Conservation (phyloP, 2,797 vertebrate species). For the Tokudaia muenninki region DNA sequence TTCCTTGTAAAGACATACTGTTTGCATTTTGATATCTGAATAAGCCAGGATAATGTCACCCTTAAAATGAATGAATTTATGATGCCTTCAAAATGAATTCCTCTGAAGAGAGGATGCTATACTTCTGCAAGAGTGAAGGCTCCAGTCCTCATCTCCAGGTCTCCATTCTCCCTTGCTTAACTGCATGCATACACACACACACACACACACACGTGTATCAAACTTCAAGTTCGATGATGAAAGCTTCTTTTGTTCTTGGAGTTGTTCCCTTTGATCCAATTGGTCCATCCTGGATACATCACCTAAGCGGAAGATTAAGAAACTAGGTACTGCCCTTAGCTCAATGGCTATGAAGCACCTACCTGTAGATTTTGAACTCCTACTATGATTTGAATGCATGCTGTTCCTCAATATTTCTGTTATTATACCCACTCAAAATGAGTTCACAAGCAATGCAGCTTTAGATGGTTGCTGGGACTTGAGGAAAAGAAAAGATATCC, state of each 20-base stretch:
- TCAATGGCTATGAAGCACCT: neutral
- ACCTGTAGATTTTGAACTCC: neutral
- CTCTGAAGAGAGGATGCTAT: neutral
- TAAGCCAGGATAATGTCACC: neutral
- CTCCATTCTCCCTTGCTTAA: neutral
- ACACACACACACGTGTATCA: neutral
- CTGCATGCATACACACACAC: neutral
- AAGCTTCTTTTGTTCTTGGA: neutral
- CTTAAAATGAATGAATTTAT: neutral
- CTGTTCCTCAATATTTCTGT: neutral
- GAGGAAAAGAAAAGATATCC: neutral
- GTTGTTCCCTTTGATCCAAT: neutral
- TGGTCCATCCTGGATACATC: neutral
- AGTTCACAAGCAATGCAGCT: neutral
- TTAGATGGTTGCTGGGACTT: neutral
- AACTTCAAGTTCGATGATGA: neutral
- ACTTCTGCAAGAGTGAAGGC: neutral
- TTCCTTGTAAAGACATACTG: neutral
- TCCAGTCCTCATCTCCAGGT: neutral
- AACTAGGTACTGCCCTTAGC: neutral
- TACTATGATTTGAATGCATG: neutral
- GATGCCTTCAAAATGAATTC: neutral
- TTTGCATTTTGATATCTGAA: neutral
- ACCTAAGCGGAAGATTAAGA: neutral
- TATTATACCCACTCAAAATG: neutral